These are phyloP conservation scores for Pipa parva DNA, from an alignment of 2,113 vertebrate genomes.

Conservation along the genomic window DNA sequence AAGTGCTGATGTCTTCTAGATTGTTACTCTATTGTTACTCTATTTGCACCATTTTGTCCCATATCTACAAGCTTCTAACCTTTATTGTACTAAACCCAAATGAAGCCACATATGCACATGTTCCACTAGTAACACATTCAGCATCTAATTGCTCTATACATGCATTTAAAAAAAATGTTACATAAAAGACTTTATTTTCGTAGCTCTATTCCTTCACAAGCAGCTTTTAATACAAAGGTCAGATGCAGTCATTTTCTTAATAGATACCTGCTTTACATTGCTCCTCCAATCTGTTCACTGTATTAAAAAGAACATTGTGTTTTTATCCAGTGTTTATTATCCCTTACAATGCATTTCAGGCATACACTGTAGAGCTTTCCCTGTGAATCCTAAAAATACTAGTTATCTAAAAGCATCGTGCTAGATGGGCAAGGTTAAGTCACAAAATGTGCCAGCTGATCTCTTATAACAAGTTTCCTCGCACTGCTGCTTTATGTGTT, in stretches of 20 bases:
- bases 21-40: background rate
- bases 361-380: background rate
- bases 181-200: conserved; percentile 4
- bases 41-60: conserved; percentile 4
- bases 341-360: background rate
- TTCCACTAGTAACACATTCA: background rate
- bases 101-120: too few species aligned
- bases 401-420: background rate
- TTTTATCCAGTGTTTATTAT: background rate
- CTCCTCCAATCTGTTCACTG: background rate
- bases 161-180: background rate
- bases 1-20: conserved; percentile 1
- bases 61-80: background rate
- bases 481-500: background rate
- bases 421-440: background rate
- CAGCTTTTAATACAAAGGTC: conserved; percentile 27
- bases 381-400: background rate
- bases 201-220: background rate
- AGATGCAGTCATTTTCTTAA: conserved; percentile 6
- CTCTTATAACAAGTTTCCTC: background rate
- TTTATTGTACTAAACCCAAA: background rate
- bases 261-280: background rate
- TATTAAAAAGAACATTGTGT: background rate
- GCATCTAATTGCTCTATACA: background rate
- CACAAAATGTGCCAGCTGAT: background rate